Evolutionary conservation across 2,888 invertebrate species (phyloP).

Genomic region (Leucoma salicis): DNA sequence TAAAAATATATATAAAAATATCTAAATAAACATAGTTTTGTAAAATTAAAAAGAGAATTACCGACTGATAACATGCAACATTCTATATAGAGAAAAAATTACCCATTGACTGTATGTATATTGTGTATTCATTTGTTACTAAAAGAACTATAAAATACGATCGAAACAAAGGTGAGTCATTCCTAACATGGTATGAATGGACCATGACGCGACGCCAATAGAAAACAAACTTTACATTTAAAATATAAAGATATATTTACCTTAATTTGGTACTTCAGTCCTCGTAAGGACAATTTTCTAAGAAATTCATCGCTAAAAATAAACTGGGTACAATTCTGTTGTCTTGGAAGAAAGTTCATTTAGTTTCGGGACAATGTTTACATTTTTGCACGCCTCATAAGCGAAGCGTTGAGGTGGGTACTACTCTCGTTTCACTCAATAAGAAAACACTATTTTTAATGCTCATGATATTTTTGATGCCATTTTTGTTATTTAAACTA

Average conservation of each 20-base stretch:
- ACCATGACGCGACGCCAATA: not conserved
- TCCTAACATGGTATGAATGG: slow-evolving; percentile 24
- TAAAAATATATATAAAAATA: too few relatives aligned
- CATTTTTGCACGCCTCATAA: too few relatives aligned
- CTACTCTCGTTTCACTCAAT: too few relatives aligned
- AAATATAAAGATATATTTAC: slow-evolving; percentile 13
- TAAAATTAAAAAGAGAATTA: too few relatives aligned
- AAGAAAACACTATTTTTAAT: too few relatives aligned
- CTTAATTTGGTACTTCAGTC: slow-evolving; percentile 14
- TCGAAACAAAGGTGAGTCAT: slow-evolving; percentile 33
- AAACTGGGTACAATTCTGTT: slow-evolving; percentile 5
- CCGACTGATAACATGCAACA: too few relatives aligned
- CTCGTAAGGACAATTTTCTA: slow-evolving; percentile 27
- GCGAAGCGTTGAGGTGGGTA: too few relatives aligned
- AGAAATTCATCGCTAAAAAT: slow-evolving; percentile 30
- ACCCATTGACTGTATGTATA: not conserved
- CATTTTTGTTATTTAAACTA: too few relatives aligned
- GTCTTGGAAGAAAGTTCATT: not conserved
- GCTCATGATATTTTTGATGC: too few relatives aligned
- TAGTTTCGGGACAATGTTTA: too few relatives aligned
- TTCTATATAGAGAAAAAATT: too few relatives aligned
- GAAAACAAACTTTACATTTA: slow-evolving; percentile 3
- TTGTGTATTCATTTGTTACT: not conserved
- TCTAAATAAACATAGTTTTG: too few relatives aligned
- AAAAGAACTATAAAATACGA: slow-evolving; percentile 1